Conservation (phyloP, 2,113 vertebrate genomes). For the Chaetops frenatus region DNA sequence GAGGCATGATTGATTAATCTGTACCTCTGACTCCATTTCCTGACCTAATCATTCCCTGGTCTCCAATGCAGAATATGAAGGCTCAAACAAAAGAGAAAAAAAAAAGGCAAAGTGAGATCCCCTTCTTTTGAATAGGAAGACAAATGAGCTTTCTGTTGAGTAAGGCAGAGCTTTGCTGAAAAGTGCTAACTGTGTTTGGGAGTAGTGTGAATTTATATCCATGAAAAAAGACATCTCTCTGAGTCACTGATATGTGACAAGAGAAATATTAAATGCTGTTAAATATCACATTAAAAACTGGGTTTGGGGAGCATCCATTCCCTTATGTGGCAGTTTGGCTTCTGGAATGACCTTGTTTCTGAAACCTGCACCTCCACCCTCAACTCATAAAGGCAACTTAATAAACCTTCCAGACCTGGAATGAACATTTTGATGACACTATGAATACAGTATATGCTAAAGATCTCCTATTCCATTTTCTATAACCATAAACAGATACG, state of each 20-base stretch:
- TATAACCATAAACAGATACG: constrained; percentile 67
- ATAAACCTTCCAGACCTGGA: constrained; percentile 59
- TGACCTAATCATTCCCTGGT: constrained; percentile 20
- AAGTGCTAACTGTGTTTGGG: constrained; percentile 1
- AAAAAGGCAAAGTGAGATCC: background rate
- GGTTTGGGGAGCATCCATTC: background rate
- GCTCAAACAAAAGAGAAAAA: constrained; percentile 8
- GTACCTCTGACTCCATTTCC: constrained; percentile 29
- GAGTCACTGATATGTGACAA: background rate
- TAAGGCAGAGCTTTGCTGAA: constrained; percentile 18
- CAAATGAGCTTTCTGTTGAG: constrained; percentile 23
- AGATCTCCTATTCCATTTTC: constrained; percentile 62
- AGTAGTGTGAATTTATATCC: background rate
- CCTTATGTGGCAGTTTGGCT: background rate
- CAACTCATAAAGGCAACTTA: constrained; percentile 54
- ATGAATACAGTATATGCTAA: constrained; percentile 60
- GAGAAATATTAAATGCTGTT: background rate
- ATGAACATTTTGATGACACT: constrained; percentile 61
- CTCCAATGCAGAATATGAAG: background rate
- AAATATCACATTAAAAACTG: background rate
- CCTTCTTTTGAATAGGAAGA: background rate
- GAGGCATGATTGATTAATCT: constrained; percentile 33
- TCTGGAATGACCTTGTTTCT: constrained; percentile 47
- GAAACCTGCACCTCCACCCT: constrained; percentile 2
- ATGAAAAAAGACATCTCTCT: background rate